Evolutionary conservation across 2,113 vertebrate species (phyloP), one percentile per base, ranked within the genome.

Genomic region (Scopus umbretta): DNA sequence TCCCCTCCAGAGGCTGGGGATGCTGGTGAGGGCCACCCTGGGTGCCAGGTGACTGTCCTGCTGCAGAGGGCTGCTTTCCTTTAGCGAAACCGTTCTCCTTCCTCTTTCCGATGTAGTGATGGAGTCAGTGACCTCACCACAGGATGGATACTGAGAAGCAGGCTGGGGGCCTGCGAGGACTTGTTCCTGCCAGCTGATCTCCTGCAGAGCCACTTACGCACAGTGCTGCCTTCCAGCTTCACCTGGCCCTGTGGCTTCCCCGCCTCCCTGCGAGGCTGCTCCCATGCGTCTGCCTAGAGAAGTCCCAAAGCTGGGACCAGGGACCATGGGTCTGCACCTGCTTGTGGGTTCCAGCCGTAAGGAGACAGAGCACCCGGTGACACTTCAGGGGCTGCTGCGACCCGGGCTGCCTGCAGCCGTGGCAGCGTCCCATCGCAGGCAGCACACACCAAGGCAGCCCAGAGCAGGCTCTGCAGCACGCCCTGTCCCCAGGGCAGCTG

Each of bases 281-380:
- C 38, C 22, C 38, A 10, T 6, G 2, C 14, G 0, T n/a, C 42
- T n/a, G 14, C n/a, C 42, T 13, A 10, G 34, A 20, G 25, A 25
- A 43, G 25, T 15, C 53, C 67, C 74, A 16, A 25, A 23, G 3
- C 29, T 12, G 61, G 63, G 30, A 42, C 36, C 38, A 9, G 68
- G 38, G 15, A 17, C 63, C 2, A 1, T 1, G 6, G 83, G 10
- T 13, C 65, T 10, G 30, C n/a, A 1, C 7, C 32, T 15, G 43
- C 59, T 4, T 7, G 26, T 1, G 86, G 38, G 43, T 13, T 11
- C 50, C 6, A 17, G 58, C 75, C 36, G 23, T 13, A 7, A 30
- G 53, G 82, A 16, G 2, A 30, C 34, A 1, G 22, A 9, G 38
- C 47, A 9, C 4, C 5, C 5, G 79, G 82, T 34, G 84, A 10